These are phyloP conservation scores for Tanypteryx hageni DNA, from an alignment of 2,888 invertebrate species.

Conservation along the genomic window DNA sequence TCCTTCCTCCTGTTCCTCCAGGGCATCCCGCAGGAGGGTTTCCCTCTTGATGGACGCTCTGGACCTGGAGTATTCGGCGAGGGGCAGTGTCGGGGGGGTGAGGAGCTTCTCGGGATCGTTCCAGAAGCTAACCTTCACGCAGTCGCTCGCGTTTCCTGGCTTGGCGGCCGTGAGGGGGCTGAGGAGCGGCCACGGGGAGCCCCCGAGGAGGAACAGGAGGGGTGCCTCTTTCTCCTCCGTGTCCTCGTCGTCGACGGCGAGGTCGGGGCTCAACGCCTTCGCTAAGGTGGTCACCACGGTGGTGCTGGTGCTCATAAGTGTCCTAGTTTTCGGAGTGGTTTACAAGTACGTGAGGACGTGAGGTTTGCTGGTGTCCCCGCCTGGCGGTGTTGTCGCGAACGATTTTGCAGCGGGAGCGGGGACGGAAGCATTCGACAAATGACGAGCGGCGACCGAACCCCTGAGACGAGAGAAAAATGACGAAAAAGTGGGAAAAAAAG, in stretches of 20 bases:
- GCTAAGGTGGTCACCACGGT: slow-evolving; percentile 85
- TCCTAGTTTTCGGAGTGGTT: slow-evolving; percentile 84
- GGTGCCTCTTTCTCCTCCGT: neutral
- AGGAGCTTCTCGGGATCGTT: slow-evolving; percentile 82
- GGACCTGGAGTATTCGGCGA: slow-evolving; percentile 84
- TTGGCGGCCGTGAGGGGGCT: slow-evolving; percentile 82
- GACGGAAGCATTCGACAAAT: slow-evolving; percentile 45
- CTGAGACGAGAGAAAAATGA: neutral
- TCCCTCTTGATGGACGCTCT: slow-evolving; percentile 85
- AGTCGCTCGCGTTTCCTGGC: slow-evolving; percentile 85
- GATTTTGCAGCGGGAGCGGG: neutral
- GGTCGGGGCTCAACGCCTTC: slow-evolving; percentile 82
- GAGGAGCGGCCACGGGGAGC: slow-evolving; percentile 73
- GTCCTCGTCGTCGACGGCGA: slow-evolving; percentile 80
- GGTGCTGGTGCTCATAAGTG: slow-evolving; percentile 82
- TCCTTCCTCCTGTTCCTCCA: slow-evolving; percentile 47
- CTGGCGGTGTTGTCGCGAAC: slow-evolving; percentile 63
- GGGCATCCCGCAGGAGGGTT: slow-evolving; percentile 70
- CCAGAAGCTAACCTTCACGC: slow-evolving; percentile 85
- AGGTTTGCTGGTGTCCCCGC: slow-evolving; percentile 85
- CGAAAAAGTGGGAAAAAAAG: neutral
- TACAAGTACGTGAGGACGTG: slow-evolving; percentile 86
- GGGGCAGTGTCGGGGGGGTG: slow-evolving; percentile 85
- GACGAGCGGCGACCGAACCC: slow-evolving; percentile 17
- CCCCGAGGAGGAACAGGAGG: neutral